phyloP scores from a whole-genome alignment of 2,113 vertebrate species.

The Prunella himalayana region DNA sequence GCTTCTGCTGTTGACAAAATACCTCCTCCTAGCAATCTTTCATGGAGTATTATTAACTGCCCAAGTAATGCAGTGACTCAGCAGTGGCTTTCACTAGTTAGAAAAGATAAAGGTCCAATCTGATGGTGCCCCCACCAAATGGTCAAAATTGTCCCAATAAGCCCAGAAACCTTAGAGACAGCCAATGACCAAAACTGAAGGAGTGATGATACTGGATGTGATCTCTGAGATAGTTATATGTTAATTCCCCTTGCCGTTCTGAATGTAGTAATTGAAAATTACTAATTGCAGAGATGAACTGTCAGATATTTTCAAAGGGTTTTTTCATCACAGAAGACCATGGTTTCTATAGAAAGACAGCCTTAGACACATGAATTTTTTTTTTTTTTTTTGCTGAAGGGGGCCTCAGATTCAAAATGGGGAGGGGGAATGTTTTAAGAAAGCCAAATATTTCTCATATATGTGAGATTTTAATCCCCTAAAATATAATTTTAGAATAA shows the following conservation, averaged over 20 bases:
- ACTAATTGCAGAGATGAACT: constrained; percentile 39
- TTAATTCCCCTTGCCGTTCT: neutral
- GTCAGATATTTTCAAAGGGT: neutral
- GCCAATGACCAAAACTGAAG: neutral
- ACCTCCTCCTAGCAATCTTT: neutral
- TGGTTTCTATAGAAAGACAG: neutral
- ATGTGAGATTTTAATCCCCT: neutral
- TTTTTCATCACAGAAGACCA: neutral
- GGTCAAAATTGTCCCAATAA: neutral
- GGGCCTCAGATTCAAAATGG: neutral
- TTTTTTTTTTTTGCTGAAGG: neutral
- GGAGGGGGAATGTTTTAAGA: neutral
- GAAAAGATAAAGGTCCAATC: neutral
- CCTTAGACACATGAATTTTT: neutral
- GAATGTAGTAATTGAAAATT: constrained; percentile 36
- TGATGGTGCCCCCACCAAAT: neutral
- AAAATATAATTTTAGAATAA: neutral
- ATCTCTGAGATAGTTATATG: neutral
- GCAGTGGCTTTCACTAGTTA: neutral
- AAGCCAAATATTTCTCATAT: neutral
- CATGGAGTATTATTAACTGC: neutral
- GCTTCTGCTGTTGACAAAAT: neutral
- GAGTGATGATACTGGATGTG: neutral
- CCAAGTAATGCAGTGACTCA: neutral
- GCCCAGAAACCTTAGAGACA: neutral